Evolutionary conservation across 2,797 vertebrate species (phyloP).

Genomic region (Onychomys arenicola): DNA sequence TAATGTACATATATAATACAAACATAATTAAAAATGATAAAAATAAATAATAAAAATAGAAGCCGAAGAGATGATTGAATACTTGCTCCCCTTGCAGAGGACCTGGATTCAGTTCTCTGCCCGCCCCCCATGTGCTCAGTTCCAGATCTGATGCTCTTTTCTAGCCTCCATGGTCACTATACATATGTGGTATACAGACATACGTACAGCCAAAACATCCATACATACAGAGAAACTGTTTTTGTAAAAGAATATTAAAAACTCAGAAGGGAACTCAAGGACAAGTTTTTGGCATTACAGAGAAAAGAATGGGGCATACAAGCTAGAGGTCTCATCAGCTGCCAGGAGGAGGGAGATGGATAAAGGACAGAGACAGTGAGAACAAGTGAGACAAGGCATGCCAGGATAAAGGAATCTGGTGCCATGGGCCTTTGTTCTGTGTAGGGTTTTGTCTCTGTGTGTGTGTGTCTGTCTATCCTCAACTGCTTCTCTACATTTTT

Average conservation of each 20-base stretch:
- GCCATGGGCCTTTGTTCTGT: neutral
- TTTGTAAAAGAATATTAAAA: neutral
- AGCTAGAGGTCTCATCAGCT: neutral
- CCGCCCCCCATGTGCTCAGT: accelerated
- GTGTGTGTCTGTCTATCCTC: no score
- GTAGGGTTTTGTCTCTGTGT: neutral
- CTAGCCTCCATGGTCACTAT: neutral
- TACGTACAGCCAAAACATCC: neutral
- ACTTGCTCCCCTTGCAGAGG: neutral
- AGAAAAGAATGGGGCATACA: neutral
- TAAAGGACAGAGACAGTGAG: neutral
- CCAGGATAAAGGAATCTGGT: neutral
- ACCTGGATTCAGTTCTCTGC: neutral
- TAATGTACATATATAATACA: no score
- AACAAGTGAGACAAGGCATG: neutral
- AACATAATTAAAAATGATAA: neutral
- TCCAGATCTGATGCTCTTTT: neutral
- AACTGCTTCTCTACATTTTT: neutral
- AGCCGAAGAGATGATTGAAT: neutral
- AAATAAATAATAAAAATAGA: neutral
- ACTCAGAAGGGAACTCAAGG: neutral
- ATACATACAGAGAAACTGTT: neutral
- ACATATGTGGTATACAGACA: neutral
- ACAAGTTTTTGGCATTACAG: neutral
- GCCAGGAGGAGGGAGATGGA: neutral